These are phyloP conservation scores for Pantherophis vulpinus DNA, from an alignment of 2,797 vertebrate species.

Conservation along the genomic window DNA sequence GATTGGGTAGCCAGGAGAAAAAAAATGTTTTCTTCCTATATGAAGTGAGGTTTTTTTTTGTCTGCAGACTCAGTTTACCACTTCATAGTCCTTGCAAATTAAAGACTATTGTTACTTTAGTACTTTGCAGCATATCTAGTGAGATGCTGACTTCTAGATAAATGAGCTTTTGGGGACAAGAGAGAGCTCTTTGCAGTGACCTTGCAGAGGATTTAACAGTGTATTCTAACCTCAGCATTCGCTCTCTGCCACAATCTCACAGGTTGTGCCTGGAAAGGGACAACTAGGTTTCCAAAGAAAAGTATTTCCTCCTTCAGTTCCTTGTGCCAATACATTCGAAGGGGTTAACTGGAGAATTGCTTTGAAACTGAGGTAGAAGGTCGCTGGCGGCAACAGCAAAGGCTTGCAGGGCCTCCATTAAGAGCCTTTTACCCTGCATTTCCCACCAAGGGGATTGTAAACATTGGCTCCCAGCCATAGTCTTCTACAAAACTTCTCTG, in stretches of 20 bases:
- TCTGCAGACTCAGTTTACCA: constrained; percentile 49
- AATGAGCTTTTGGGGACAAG: neutral
- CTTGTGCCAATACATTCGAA: constrained; percentile 59
- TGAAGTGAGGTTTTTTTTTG: constrained; percentile 52
- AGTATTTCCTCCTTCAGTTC: constrained; percentile 60
- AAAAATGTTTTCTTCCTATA: constrained; percentile 54
- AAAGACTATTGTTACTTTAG: constrained; percentile 40
- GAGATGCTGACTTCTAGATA: constrained; percentile 25
- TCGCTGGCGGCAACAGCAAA: constrained; percentile 77
- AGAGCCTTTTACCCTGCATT: constrained; percentile 87
- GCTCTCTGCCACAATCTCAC: constrained; percentile 33
- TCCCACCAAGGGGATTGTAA: constrained; percentile 94
- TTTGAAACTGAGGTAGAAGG: constrained; percentile 78
- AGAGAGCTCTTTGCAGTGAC: neutral
- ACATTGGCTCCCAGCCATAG: constrained; percentile 83
- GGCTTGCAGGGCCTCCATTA: constrained; percentile 75
- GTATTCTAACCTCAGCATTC: constrained; percentile 19
- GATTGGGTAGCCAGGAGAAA: constrained; percentile 52
- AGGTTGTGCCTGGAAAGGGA: constrained; percentile 43
- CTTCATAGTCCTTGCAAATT: constrained; percentile 60
- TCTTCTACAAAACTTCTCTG: constrained; percentile 73
- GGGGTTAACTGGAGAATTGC: constrained; percentile 73
- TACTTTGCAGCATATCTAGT: constrained; percentile 34
- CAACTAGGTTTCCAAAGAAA: constrained; percentile 51
- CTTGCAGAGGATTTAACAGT: constrained; percentile 2